Evolutionary conservation across 2,113 vertebrate genomes (phyloP).

Genomic region (Empidonax alnorum): DNA sequence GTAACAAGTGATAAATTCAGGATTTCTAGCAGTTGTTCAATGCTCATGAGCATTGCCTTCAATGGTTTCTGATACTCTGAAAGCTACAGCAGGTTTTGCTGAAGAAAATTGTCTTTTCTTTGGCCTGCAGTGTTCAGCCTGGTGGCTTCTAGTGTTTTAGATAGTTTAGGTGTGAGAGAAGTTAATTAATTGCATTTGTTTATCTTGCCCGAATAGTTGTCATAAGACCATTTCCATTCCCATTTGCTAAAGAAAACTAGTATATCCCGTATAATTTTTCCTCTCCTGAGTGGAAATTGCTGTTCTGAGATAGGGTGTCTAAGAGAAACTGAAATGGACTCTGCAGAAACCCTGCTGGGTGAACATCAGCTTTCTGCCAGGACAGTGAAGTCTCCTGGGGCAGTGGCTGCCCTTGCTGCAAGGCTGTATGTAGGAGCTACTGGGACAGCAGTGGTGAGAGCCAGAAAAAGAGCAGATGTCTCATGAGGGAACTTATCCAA

Average conservation of each 20-base stretch:
- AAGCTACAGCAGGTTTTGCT: neutral
- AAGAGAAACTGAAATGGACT: neutral
- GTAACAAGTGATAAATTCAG: neutral
- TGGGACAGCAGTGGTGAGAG: neutral
- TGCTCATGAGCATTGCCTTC: neutral
- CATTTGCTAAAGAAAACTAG: neutral
- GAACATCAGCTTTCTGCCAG: neutral
- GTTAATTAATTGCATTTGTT: neutral
- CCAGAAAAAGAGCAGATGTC: neutral
- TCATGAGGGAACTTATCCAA: neutral
- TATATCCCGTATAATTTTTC: neutral
- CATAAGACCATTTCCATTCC: neutral
- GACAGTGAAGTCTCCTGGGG: neutral
- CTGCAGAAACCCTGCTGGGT: neutral
- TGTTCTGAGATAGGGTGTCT: neutral
- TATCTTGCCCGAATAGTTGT: neutral
- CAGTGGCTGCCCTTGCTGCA: fast-evolving
- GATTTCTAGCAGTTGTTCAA: neutral
- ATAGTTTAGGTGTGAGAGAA: neutral
- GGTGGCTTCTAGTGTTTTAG: neutral
- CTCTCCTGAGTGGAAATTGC: neutral
- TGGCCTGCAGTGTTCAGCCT: neutral
- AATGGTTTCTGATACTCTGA: neutral
- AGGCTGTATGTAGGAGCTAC: neutral
- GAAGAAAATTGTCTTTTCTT: neutral